These are phyloP conservation scores for Apostichopus japonicus DNA, from an alignment of 35 echinoderm and acorn worm species.

Conservation along the genomic window DNA sequence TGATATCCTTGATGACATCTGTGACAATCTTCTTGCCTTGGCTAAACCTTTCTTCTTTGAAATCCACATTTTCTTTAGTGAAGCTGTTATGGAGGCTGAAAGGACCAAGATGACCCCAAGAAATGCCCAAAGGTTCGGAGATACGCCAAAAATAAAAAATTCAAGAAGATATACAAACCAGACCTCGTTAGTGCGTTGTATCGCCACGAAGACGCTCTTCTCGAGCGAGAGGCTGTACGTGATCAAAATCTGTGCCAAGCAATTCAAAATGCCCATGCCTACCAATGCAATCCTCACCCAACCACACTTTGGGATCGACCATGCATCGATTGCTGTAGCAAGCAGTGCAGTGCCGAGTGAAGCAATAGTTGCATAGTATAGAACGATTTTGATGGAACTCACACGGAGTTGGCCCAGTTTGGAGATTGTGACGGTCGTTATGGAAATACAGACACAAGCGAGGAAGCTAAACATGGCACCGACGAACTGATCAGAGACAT, in stretches of 20 bases:
- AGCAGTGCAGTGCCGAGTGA: neutral
- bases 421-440: neutral
- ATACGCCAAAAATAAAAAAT: conserved; percentile 21
- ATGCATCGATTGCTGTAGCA: neutral
- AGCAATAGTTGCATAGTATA: conserved; percentile 11
- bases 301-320: conserved; percentile 17
- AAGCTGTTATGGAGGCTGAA: conserved; percentile 16
- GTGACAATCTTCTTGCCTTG: neutral
- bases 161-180: conserved; percentile 14
- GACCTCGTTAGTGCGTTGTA: conserved; percentile 23
- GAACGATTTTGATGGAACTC: neutral
- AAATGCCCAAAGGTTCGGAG: neutral
- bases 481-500: neutral
- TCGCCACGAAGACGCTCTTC: conserved; percentile 8
- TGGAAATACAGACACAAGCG: neutral
- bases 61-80: conserved; percentile 25
- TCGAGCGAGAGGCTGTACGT: neutral
- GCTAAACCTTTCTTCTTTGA: conserved; percentile 20
- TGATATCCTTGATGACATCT: neutral
- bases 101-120: neutral
- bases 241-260: neutral
- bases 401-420: neutral
- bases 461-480: neutral
- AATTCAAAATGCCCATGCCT: neutral
- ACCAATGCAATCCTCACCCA: neutral